Evolutionary conservation across 2,888 invertebrate species (phyloP).

Genomic region (Drosophila conformis): DNA sequence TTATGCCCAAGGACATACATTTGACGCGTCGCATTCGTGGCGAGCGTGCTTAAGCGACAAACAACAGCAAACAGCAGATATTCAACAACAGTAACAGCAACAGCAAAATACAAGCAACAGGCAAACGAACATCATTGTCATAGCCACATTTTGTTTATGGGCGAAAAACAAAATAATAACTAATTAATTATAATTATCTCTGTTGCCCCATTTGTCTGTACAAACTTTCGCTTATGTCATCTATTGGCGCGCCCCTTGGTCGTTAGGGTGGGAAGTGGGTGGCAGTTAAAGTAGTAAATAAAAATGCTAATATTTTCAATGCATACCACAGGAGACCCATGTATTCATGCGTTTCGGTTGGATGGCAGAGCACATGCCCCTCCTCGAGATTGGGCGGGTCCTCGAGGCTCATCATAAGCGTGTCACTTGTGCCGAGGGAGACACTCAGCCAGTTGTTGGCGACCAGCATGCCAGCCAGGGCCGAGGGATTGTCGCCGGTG

Average conservation of each 20-base stretch:
- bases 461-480: conserved; percentile 93
- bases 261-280: neutral
- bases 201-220: neutral
- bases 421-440: conserved; percentile 97
- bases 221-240: neutral
- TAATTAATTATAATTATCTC: neutral
- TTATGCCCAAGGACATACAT: conserved; percentile 99
- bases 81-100: neutral
- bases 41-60: conserved; percentile 92
- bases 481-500: conserved; percentile 98
- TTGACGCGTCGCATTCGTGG: conserved; percentile 98
- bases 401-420: conserved; percentile 91
- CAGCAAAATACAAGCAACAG: conserved; percentile 4
- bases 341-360: conserved; percentile 90
- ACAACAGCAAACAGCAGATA: neutral
- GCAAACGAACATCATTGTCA: conserved; percentile 40
- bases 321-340: conserved; percentile 95
- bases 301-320: neutral
- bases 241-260: neutral
- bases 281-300: neutral
- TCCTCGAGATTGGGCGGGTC: conserved; percentile 89
- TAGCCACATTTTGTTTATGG: conserved; percentile 29
- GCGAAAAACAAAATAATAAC: neutral
- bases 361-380: conserved; percentile 95
- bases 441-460: conserved; percentile 93